Evolutionary conservation across 2,113 vertebrate species (phyloP).

Genomic region (Dicaeum eximium): DNA sequence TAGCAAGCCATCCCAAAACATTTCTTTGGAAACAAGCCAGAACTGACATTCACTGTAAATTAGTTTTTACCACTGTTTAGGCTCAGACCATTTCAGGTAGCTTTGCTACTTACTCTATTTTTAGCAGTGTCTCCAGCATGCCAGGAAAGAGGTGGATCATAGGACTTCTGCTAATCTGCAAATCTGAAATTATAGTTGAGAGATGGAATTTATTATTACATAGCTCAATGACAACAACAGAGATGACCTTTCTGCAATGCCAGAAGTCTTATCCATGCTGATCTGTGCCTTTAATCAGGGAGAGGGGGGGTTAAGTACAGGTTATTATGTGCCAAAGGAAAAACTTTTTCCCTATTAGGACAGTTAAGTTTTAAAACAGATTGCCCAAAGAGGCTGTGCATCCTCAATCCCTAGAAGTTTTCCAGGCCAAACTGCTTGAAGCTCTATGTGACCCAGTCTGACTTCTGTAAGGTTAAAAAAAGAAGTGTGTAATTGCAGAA

Average conservation of each 20-base stretch:
- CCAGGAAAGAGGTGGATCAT: constrained; percentile 16
- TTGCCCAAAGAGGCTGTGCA: neutral
- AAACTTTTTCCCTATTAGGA: neutral
- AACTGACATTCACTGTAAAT: neutral
- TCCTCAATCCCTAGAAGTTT: neutral
- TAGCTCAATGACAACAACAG: constrained; percentile 3
- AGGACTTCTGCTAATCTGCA: constrained; percentile 39
- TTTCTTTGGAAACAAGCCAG: constrained; percentile 8
- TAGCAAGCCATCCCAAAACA: neutral
- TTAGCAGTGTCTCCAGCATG: constrained; percentile 25
- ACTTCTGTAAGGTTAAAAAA: neutral
- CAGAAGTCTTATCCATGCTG: neutral
- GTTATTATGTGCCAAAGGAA: neutral
- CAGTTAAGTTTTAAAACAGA: neutral
- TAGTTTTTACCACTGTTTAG: constrained; percentile 23
- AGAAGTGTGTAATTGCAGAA: neutral
- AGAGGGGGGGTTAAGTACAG: neutral
- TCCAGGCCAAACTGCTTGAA: neutral
- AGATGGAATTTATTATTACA: constrained; percentile 1
- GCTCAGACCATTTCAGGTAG: neutral
- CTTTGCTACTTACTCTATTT: constrained; percentile 31
- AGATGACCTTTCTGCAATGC: constrained; percentile 33
- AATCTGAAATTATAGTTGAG: constrained; percentile 35
- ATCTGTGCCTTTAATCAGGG: neutral
- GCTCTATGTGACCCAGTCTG: neutral